A percentile compares a stretch with the other conserved stretches of the same genome.
Conservation (phyloP, 1,140 invertebrate genomes). For the Drosophila lowei region DNA sequence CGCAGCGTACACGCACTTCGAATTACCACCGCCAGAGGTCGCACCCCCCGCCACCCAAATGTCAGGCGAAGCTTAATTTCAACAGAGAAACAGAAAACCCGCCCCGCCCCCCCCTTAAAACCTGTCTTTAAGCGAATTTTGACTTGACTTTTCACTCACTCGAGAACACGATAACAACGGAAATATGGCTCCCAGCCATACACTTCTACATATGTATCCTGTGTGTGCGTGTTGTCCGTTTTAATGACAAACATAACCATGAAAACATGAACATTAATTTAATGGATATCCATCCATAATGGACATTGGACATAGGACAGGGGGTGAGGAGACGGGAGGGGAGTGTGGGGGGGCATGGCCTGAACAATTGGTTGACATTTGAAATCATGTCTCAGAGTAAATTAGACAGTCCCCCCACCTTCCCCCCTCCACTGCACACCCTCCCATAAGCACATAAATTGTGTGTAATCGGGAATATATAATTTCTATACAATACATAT, state of each 20-base stretch:
- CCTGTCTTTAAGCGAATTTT: conserved; percentile 19
- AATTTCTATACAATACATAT: conserved; percentile 42
- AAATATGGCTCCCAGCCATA: conserved; percentile 19
- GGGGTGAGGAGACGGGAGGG: not conserved
- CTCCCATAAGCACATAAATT: conserved; percentile 22
- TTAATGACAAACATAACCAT: conserved; percentile 66
- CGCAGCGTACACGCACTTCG: too few species aligned
- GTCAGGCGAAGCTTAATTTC: not conserved
- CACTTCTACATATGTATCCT: conserved; percentile 9
- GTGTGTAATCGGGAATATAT: conserved; percentile 56
- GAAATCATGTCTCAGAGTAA: conserved; percentile 57
- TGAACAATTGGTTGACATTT: conserved; percentile 55
- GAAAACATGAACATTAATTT: conserved; percentile 63
- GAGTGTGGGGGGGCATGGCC: conserved; percentile 1
- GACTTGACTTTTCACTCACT: conserved; percentile 20
- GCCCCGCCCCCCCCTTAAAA: too few species aligned
- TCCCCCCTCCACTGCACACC: not conserved
- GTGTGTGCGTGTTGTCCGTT: conserved; percentile 43
- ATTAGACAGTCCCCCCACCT: conserved; percentile 38
- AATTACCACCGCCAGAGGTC: too few species aligned
- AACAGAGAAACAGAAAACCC: too few species aligned
- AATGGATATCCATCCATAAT: conserved; percentile 67
- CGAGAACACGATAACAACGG: conserved; percentile 6
- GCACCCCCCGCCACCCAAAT: not conserved
- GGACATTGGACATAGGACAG: conserved; percentile 22